phyloP scores from a whole-genome alignment of 2,888 invertebrate genomes.

The Cantharis rufa region DNA sequence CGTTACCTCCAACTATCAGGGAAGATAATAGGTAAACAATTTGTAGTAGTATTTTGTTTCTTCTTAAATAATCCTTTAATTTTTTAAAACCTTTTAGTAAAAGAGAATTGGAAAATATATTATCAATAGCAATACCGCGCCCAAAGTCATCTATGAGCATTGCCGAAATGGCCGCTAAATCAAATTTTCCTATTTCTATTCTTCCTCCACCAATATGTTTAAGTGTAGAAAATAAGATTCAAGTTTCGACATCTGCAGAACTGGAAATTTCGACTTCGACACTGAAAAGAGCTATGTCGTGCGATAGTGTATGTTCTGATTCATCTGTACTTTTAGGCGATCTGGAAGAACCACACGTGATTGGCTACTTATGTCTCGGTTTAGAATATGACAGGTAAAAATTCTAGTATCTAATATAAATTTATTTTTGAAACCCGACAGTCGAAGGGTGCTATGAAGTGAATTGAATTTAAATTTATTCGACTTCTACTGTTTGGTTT shows the following conservation, averaged over 20 bases:
- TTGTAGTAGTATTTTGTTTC: no score
- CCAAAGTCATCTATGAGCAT: conserved; percentile 53
- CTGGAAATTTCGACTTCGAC: conserved; percentile 47
- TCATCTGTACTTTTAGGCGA: conserved; percentile 74
- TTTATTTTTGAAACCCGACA: no score
- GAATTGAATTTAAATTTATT: no score
- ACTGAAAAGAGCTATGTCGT: conserved; percentile 72
- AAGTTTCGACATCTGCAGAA: conserved; percentile 32
- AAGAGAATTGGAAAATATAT: conserved; percentile 40
- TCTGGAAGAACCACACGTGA: conserved; percentile 70
- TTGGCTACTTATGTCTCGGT: conserved; percentile 76
- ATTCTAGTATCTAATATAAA: no score
- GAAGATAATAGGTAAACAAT: conserved; percentile 9
- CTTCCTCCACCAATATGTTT: conserved; percentile 45
- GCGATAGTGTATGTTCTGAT: conserved; percentile 81
- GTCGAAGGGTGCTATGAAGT: no score
- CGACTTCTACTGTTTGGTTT: no score
- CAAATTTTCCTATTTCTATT: conserved; percentile 47
- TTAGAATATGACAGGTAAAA: conserved; percentile 76
- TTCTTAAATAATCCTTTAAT: no score
- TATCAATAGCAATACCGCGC: conserved; percentile 51
- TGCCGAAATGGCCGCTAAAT: conserved; percentile 47
- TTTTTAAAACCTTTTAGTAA: no score
- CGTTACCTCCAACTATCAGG: conserved; percentile 27
- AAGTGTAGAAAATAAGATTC: neutral